Conservation (phyloP, 2,797 vertebrate species). For the Austrolebias charrua region DNA sequence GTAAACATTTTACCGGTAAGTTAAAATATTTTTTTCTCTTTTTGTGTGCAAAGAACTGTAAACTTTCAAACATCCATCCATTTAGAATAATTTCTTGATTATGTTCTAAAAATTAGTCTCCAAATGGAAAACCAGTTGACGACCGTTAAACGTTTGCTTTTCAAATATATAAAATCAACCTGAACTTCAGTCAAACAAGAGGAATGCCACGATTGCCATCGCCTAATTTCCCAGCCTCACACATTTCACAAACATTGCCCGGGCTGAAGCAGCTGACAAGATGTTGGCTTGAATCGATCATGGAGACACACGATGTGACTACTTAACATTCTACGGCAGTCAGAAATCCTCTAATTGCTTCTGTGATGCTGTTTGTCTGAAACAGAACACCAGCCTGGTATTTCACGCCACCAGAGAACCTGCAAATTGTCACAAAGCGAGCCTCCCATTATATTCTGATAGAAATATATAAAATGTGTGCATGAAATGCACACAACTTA, state of each 20-base stretch:
- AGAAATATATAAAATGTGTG: neutral
- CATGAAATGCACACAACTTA: neutral
- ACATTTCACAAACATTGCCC: constrained; percentile 24
- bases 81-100: too few species aligned
- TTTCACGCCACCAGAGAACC: constrained; percentile 33
- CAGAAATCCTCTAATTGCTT: constrained; percentile 43
- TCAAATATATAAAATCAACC: constrained; percentile 7
- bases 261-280: constrained; percentile 32
- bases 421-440: neutral
- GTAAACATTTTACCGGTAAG: too few species aligned
- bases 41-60: too few species aligned
- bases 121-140: neutral
- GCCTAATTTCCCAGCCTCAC: neutral
- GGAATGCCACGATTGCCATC: constrained; percentile 19
- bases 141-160: neutral
- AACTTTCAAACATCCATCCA: too few species aligned
- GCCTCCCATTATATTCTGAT: neutral
- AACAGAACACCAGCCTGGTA: constrained; percentile 33
- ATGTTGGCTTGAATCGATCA: constrained; percentile 48
- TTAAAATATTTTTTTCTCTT: too few species aligned
- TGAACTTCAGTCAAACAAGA: constrained; percentile 22
- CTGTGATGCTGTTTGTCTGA: constrained; percentile 34
- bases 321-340: constrained; percentile 39
- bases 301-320: constrained; percentile 20
- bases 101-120: too few species aligned